Conservation (phyloP, 1,140 invertebrate species). For the Trichonephila clavata region DNA sequence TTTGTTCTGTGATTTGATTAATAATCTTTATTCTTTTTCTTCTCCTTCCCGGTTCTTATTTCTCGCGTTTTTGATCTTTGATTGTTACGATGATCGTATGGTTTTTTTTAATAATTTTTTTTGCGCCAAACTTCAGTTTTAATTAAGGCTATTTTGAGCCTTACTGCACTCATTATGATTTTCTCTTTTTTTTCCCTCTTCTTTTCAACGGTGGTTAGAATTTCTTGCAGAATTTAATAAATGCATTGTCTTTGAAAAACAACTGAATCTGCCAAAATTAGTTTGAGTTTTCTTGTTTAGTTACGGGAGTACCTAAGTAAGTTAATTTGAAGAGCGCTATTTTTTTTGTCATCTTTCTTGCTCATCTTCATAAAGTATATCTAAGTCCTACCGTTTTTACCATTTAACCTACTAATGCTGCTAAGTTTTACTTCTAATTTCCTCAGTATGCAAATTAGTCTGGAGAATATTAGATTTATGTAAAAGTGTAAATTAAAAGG, state of each 20-base stretch:
- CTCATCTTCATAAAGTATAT: too few relatives aligned
- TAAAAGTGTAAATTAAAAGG: too few relatives aligned
- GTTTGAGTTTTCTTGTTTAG: neutral
- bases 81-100: neutral
- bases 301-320: neutral
- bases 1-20: slow-evolving; percentile 41
- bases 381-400: too few relatives aligned
- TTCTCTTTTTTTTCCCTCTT: neutral
- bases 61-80: slow-evolving; percentile 17
- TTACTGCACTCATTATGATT: slow-evolving; percentile 35
- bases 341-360: neutral
- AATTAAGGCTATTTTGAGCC: slow-evolving; percentile 38
- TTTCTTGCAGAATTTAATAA: slow-evolving; percentile 39
- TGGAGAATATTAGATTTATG: too few relatives aligned
- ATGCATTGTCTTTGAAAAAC: slow-evolving; percentile 27
- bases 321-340: neutral
- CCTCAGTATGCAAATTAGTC: too few relatives aligned
- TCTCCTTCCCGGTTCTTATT: neutral
- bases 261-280: slow-evolving; percentile 30
- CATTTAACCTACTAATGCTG: too few relatives aligned
- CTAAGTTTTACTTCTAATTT: too few relatives aligned
- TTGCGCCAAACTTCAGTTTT: slow-evolving; percentile 32
- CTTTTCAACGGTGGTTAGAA: neutral
- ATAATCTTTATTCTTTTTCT: slow-evolving; percentile 26
- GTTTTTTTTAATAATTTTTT: neutral